Evolutionary conservation across 2,888 invertebrate species (phyloP).

Genomic region (Eumerus sabulonum): DNA sequence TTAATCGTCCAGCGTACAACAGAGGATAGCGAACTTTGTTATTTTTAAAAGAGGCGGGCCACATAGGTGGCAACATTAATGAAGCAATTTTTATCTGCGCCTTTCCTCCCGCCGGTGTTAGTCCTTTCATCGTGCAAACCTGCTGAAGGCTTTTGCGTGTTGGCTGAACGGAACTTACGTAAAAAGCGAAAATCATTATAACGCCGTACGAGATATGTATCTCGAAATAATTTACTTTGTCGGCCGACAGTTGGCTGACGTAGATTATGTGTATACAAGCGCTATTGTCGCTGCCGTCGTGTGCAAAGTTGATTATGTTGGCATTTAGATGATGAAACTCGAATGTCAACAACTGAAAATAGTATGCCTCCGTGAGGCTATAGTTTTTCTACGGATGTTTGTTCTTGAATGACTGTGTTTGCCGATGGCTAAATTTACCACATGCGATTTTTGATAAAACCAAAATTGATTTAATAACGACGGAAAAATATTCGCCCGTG

Average conservation of each 20-base stretch:
- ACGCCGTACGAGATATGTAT: constrained; percentile 39
- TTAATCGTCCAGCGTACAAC: constrained; percentile 21
- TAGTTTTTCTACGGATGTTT: too few relatives aligned
- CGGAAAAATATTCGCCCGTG: too few relatives aligned
- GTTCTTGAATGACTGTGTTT: too few relatives aligned
- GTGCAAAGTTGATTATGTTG: background rate
- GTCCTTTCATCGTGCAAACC: constrained; percentile 21
- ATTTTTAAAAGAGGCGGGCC: background rate
- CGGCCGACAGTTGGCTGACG: constrained; percentile 1
- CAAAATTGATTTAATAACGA: too few relatives aligned
- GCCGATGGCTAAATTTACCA: too few relatives aligned
- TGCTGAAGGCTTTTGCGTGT: too few relatives aligned
- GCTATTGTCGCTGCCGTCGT: background rate
- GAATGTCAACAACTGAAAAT: background rate
- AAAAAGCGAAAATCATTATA: too few relatives aligned
- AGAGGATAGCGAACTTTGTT: constrained; percentile 13
- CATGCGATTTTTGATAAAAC: too few relatives aligned
- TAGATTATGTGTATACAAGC: background rate
- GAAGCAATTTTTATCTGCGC: constrained; percentile 41
- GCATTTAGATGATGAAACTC: background rate
- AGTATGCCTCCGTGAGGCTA: too few relatives aligned
- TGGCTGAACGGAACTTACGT: too few relatives aligned
- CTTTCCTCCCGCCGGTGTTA: constrained; percentile 5
- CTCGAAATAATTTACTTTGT: constrained; percentile 35
- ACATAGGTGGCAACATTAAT: constrained; percentile 30